A percentile compares a stretch with the other conserved stretches of the same genome.
These are phyloP conservation scores for Huso huso DNA, from an alignment of 2,797 vertebrate genomes.

Conservation along the genomic window DNA sequence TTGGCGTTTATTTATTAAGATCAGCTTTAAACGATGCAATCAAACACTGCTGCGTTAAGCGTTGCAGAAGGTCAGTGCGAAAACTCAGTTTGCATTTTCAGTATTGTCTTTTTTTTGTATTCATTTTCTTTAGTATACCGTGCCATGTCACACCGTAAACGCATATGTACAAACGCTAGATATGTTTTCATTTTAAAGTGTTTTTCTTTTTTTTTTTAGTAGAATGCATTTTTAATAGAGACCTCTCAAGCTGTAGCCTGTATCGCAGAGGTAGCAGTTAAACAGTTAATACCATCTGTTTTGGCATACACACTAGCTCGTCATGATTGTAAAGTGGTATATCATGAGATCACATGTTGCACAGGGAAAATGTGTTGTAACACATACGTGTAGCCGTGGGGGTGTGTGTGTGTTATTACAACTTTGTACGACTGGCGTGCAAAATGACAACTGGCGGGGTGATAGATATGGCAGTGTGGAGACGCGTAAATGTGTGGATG, in stretches of 20 bases:
- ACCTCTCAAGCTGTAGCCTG: background rate
- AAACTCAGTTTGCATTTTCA: background rate
- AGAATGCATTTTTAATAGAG: background rate
- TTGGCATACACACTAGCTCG: background rate
- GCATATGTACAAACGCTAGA: background rate
- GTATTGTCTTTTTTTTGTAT: background rate
- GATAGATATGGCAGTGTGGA: background rate
- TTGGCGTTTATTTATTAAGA: too few species aligned
- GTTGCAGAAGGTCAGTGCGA: too few species aligned
- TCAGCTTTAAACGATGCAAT: too few species aligned
- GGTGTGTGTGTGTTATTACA: background rate
- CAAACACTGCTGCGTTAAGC: too few species aligned
- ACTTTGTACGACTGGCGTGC: background rate
- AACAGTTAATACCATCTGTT: background rate
- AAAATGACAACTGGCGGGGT: background rate
- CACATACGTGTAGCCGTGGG: too few species aligned
- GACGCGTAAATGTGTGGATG: background rate
- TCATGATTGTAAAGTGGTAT: background rate
- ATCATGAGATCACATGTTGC: background rate
- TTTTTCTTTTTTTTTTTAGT: background rate
- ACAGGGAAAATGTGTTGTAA: background rate
- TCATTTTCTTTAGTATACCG: background rate
- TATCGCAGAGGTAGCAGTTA: background rate
- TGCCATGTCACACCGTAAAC: background rate
- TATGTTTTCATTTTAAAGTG: background rate